Evolutionary conservation across 2,113 vertebrate species (phyloP).

Genomic region (Pontoporia blainvillei): DNA sequence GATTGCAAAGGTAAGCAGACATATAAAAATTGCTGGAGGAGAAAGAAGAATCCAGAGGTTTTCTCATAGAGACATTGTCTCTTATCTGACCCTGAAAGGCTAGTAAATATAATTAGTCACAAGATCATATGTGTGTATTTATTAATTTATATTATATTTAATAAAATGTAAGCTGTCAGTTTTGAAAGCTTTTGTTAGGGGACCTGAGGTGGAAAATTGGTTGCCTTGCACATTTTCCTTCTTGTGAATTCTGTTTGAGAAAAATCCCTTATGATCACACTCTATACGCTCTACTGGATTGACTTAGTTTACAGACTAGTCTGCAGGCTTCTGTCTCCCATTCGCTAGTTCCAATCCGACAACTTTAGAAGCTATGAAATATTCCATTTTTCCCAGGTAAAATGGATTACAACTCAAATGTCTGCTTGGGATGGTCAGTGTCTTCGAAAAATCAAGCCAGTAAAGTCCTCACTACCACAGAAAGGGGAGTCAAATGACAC

Average conservation of each 20-base stretch:
- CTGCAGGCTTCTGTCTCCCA: neutral
- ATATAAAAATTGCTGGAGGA: neutral
- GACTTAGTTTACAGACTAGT: neutral
- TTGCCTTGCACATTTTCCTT: constrained; percentile 36
- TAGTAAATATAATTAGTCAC: constrained; percentile 36
- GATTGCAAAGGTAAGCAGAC: neutral
- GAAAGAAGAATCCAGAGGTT: neutral
- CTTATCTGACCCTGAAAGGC: constrained; percentile 12
- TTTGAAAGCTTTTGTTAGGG: constrained; percentile 39
- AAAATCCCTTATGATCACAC: constrained; percentile 19
- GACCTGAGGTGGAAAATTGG: constrained; percentile 44
- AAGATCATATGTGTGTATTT: neutral
- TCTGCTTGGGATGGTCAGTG: neutral
- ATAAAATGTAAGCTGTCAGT: constrained; percentile 59
- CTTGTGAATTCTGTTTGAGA: neutral
- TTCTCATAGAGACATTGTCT: neutral
- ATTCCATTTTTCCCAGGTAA: neutral
- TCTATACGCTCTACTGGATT: neutral
- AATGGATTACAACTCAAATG: neutral
- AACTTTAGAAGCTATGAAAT: neutral
- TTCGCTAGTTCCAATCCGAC: neutral
- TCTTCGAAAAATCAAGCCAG: neutral
- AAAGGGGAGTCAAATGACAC: neutral
- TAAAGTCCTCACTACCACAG: neutral
- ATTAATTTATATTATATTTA: constrained; percentile 61